phyloP scores from a whole-genome alignment of 2,888 invertebrate genomes.

The Dicyrtomina minuta region DNA sequence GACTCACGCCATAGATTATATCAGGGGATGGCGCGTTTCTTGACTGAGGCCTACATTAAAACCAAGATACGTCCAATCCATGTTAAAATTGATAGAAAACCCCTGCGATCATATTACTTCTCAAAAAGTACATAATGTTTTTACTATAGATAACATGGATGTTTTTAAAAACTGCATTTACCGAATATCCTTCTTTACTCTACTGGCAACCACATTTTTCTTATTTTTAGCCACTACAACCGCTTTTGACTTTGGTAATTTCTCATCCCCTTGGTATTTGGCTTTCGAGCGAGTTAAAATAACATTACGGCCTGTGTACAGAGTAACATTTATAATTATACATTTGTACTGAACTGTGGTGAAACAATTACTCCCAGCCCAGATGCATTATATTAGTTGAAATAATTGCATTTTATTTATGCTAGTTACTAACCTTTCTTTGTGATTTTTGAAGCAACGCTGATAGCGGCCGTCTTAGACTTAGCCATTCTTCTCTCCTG shows the following conservation, averaged over 20 bases:
- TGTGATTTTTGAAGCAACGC: constrained; percentile 45
- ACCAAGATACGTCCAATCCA: neutral
- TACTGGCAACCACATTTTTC: neutral
- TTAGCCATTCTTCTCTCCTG: constrained; percentile 45
- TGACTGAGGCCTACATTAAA: constrained; percentile 25
- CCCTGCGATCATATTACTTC: neutral
- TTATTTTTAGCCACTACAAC: neutral
- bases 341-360: too few species aligned
- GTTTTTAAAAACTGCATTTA: neutral
- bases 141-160: neutral
- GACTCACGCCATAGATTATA: constrained; percentile 50
- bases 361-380: too few species aligned
- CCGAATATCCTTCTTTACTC: constrained; percentile 19
- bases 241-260: neutral
- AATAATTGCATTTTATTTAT: too few species aligned
- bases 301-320: constrained; percentile 35
- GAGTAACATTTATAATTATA: neutral
- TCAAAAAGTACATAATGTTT: neutral
- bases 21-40: constrained; percentile 53
- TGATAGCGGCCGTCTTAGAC: constrained; percentile 37
- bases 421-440: constrained; percentile 46
- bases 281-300: constrained; percentile 50
- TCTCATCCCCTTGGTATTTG: constrained; percentile 2
- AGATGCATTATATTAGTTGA: neutral
- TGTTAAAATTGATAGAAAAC: too few species aligned